Evolutionary conservation across 1,140 invertebrate genomes (phyloP), one percentile per base, ranked within the genome.

Genomic region (Adelges cooleyi): DNA sequence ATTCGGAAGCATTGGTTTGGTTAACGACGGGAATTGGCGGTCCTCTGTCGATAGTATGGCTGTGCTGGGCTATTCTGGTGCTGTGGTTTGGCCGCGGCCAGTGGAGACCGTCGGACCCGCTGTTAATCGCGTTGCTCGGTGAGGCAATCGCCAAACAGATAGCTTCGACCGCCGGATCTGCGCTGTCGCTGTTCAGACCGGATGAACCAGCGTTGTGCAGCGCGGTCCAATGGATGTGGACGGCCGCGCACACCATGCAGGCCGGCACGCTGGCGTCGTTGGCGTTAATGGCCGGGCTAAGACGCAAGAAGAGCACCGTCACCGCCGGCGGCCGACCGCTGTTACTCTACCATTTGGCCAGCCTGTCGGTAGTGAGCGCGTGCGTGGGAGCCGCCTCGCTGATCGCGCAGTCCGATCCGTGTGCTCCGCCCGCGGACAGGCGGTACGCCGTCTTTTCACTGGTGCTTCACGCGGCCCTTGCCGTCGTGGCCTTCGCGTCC

Each of bases 91-190:
- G 80, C 67, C 75, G 80, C 15, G 71, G 74, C 0, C 72, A 75
- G 22, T 76, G 81, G 73, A 71, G 79, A 20, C 77, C 77, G n/a
- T 76, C 81, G 67, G 81, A 82, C 59, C 74, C 81, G 20, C 77
- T 82, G 36, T 71, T 81, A 15, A 74, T 80, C 15, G 77, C 78
- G 15, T 70, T 81, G 4, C 71, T 79, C 50, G 69, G 73, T 1
- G 72, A 79, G 68, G 77, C 79, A 40, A 71, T 81, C 33, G 72
- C 75, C 8, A 75, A 77, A 68, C 77, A 80, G 42, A 68, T 77
- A 3, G 78, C 76, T 25, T 71, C 77, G 3, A 73, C 80, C 22
- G 70, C 74, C 11, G 78, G 76, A 66, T 74, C 80, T 3, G 75
- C 79, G 17, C 73, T 80, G 27, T 75, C 75, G 25, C 74, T 81